These are phyloP conservation scores for Drosophila oshimai DNA, from an alignment of 1,140 invertebrate species.

Conservation along the genomic window DNA sequence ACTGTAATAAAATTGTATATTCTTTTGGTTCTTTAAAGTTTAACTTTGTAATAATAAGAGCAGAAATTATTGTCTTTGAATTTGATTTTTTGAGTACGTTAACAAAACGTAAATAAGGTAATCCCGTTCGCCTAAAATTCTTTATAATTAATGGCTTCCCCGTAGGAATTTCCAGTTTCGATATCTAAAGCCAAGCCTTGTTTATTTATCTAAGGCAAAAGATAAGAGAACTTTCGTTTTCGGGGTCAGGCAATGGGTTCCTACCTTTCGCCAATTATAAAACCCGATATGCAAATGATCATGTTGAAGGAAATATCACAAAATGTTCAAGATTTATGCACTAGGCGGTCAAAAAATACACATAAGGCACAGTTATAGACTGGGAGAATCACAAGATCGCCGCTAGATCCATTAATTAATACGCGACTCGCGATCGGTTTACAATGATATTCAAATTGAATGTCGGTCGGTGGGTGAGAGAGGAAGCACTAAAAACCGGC, in stretches of 20 bases:
- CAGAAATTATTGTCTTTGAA: too few species aligned
- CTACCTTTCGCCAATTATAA: conserved; percentile 86
- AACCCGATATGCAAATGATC: conserved; percentile 87
- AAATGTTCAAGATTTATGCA: conserved; percentile 27
- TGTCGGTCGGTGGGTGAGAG: conserved; percentile 29
- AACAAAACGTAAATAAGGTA: too few species aligned
- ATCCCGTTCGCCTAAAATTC: background rate
- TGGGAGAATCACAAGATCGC: conserved; percentile 47
- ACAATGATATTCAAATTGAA: conserved; percentile 57
- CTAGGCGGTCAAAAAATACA: background rate
- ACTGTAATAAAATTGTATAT: too few species aligned
- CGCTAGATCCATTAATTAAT: conserved; percentile 23
- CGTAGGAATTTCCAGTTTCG: background rate
- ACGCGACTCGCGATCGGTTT: conserved; percentile 18
- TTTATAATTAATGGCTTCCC: background rate
- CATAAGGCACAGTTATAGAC: conserved; percentile 44
- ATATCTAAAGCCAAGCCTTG: background rate
- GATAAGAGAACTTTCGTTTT: conserved; percentile 59
- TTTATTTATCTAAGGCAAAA: conserved; percentile 1
- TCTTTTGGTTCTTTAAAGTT: too few species aligned
- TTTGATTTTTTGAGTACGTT: too few species aligned
- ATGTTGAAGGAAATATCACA: conserved; percentile 74
- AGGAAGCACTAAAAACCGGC: conserved; percentile 51
- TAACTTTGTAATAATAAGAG: too few species aligned
- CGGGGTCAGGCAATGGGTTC: conserved; percentile 16